Conservation (phyloP, 2,113 vertebrate species). For the Anoplopoma fimbria region DNA sequence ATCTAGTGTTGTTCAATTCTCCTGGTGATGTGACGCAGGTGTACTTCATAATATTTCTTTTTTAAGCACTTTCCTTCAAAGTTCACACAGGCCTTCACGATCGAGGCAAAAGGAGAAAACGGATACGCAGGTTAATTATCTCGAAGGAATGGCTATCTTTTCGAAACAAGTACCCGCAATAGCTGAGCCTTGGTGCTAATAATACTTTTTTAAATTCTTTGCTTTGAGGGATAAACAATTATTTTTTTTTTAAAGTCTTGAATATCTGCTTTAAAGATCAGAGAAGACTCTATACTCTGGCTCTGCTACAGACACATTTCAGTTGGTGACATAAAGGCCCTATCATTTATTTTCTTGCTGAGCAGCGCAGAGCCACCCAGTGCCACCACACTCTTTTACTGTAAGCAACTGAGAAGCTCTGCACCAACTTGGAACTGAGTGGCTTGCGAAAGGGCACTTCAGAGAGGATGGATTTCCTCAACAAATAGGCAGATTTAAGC, state of each 20-base stretch:
- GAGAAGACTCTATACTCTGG: not conserved
- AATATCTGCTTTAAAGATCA: not conserved
- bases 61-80: conserved; percentile 23
- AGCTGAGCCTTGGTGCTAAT: not conserved
- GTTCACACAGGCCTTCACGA: not conserved
- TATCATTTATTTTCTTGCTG: conserved; percentile 17
- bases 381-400: not conserved
- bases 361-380: not conserved
- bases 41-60: conserved; percentile 29
- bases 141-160: not conserved
- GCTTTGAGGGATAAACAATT: not conserved
- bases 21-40: conserved; percentile 27
- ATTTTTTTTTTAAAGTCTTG: not conserved
- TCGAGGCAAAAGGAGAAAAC: not conserved
- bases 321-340: not conserved
- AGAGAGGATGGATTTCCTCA: not conserved
- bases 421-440: conserved; percentile 20
- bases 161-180: not conserved
- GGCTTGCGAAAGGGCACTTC: conserved; percentile 1
- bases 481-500: conserved; percentile 18
- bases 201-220: not conserved
- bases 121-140: not conserved
- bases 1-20: conserved; percentile 25
- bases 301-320: not conserved
- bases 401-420: conserved; percentile 25